These are phyloP conservation scores for Lysandra bellargus DNA, from an alignment of 2,888 invertebrate genomes.

Conservation along the genomic window DNA sequence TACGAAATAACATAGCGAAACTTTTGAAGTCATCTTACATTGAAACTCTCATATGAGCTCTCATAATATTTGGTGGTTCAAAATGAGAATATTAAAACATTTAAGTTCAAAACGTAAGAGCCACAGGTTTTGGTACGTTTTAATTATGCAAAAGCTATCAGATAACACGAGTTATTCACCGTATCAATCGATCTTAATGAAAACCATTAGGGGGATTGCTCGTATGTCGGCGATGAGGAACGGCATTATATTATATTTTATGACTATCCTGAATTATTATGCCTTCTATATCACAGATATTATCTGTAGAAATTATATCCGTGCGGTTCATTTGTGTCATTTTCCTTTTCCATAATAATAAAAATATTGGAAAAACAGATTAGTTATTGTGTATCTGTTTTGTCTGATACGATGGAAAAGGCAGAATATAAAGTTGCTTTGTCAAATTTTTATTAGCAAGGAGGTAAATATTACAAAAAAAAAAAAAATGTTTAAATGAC, in stretches of 20 bases:
- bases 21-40: neutral
- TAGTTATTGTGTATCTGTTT: too few species aligned
- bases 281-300: neutral
- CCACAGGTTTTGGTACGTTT: neutral
- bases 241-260: slow-evolving; percentile 10
- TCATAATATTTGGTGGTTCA: neutral
- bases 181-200: slow-evolving; percentile 22
- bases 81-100: neutral
- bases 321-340: neutral
- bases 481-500: too few species aligned
- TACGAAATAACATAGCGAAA: too few species aligned
- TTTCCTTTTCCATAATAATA: neutral
- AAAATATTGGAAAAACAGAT: too few species aligned
- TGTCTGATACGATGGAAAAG: too few species aligned
- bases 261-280: neutral
- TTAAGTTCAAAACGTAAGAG: neutral
- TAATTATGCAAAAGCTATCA: slow-evolving; percentile 1
- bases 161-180: slow-evolving; percentile 1
- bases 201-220: slow-evolving; percentile 15
- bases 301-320: neutral
- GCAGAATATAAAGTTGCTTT: too few species aligned
- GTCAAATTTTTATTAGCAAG: too few species aligned
- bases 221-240: neutral
- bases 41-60: too few species aligned
- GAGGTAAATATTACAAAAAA: neutral